A percentile compares a stretch with the other conserved stretches of the same genome.
Conservation (phyloP, 2,888 invertebrate genomes). For the Heliconius sara region DNA sequence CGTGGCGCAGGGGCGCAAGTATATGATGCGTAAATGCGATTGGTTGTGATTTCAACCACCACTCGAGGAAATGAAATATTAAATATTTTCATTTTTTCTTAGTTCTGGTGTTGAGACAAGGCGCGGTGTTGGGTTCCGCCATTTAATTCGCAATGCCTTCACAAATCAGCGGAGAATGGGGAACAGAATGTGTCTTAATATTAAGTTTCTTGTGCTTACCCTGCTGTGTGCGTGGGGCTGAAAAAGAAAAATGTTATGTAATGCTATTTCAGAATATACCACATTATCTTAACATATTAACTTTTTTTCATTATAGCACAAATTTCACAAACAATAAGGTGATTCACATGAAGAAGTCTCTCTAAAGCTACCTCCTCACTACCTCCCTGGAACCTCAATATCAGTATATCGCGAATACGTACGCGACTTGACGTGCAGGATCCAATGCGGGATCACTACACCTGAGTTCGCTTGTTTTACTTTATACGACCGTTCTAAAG, state of each 20-base stretch:
- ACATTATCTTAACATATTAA: not conserved
- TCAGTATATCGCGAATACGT: constrained; percentile 43
- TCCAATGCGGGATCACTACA: constrained; percentile 45
- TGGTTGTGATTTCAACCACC: too few species aligned
- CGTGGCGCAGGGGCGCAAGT: too few species aligned
- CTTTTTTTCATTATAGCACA: not conserved
- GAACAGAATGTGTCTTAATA: too few species aligned
- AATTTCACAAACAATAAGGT: constrained; percentile 4
- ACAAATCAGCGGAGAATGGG: too few species aligned
- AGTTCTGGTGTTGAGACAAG: too few species aligned
- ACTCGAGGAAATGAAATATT: too few species aligned
- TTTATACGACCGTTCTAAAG: constrained; percentile 43
- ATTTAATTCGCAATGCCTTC: too few species aligned
- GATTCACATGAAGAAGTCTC: constrained; percentile 1
- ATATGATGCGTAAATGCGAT: too few species aligned
- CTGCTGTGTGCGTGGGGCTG: too few species aligned
- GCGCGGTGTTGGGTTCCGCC: too few species aligned
- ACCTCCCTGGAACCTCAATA: constrained; percentile 34
- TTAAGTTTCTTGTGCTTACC: too few species aligned
- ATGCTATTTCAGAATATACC: not conserved
- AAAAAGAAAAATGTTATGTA: not conserved
- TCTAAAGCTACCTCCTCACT: constrained; percentile 21
- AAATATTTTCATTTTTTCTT: too few species aligned
- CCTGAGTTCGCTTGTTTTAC: constrained; percentile 46
- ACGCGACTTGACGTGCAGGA: constrained; percentile 39